Base-by-base conservation (phyloP, 1,140 invertebrate species). In the Drosophila insularis region DNA sequence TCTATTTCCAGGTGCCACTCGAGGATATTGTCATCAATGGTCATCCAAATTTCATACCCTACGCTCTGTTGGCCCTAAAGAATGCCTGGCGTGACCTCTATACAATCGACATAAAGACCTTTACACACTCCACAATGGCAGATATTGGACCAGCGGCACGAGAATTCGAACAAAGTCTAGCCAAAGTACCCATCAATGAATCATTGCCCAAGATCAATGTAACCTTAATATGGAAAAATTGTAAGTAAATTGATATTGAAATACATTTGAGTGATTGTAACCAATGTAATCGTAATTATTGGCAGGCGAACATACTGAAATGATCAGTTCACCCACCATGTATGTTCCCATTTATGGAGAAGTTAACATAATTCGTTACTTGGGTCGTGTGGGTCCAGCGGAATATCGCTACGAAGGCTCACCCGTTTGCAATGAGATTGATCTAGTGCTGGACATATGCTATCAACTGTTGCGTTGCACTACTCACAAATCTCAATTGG, bases 271-370 rank as follows among this genome's bases (percentile, higher is more conserved):
- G 31, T 10, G 19, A 7, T 19, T 10, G 31, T 58, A 32, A 13
- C 27, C n/a, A 27, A 8, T 66, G 10, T 27, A 6, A 27, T 27
- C 27, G 5, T 27, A 5, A 27, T 27, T 35, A 2, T 56, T 54
- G 54, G 0, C 31, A 91, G 91, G 89, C 63, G 90, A 92, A 50
- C 90, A 92, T 59, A 92, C 91, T 5, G 91, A 92, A 78, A 92
- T 92, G 90, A 90, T 92, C 4, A 91, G 90, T 50, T 91, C 91
- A 5, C 91, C 90, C 6, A 91, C 91, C 2, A 92, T 92, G 90
- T 92, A 92, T 60, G 87, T 92, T 11, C 91, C 91, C 60, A 92
- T 92, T 40, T 92, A 92, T 58, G 91, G 91, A 0, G 91, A 92
- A 54, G 85, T 92, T 1, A 92, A 92, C 46, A 90, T 92, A n/a